Conservation (phyloP, 2,797 vertebrate species). For the Typhlichthys eigenmanni region DNA sequence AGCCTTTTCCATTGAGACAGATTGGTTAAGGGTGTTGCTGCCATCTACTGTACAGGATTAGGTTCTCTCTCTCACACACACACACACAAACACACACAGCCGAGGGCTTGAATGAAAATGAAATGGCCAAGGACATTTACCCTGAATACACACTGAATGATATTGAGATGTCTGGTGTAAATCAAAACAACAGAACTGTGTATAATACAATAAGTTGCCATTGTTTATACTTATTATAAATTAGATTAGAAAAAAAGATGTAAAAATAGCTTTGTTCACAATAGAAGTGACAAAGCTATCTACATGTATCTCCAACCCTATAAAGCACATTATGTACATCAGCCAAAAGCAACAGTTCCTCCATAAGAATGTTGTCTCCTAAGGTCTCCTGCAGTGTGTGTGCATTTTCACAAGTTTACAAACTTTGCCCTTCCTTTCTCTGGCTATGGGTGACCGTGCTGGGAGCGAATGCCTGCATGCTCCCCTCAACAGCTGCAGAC, state of each 20-base stretch:
- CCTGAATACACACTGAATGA: not conserved
- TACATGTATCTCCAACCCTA: no score
- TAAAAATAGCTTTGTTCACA: no score
- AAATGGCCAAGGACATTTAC: not conserved
- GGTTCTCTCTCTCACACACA: slow-evolving; percentile 35
- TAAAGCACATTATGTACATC: no score
- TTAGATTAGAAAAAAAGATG: no score
- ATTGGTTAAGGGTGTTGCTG: slow-evolving; percentile 62
- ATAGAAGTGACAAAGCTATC: no score
- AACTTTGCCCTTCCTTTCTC: slow-evolving; percentile 26
- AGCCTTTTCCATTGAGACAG: slow-evolving; percentile 39
- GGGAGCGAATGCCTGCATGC: slow-evolving; percentile 22
- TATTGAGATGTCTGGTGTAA: no score
- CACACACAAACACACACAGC: not conserved
- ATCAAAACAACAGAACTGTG: no score
- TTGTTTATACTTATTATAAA: no score
- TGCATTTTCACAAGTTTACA: not conserved
- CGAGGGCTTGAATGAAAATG: not conserved
- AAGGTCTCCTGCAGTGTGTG: not conserved
- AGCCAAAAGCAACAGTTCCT: not conserved
- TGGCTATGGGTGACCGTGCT: slow-evolving; percentile 39
- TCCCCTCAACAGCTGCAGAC: slow-evolving; percentile 44
- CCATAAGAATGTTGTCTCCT: not conserved
- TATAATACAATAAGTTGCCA: no score
- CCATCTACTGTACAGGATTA: slow-evolving; percentile 59